phyloP scores from a whole-genome alignment of 2,797 vertebrate species.

The Phataginus tetradactyla region DNA sequence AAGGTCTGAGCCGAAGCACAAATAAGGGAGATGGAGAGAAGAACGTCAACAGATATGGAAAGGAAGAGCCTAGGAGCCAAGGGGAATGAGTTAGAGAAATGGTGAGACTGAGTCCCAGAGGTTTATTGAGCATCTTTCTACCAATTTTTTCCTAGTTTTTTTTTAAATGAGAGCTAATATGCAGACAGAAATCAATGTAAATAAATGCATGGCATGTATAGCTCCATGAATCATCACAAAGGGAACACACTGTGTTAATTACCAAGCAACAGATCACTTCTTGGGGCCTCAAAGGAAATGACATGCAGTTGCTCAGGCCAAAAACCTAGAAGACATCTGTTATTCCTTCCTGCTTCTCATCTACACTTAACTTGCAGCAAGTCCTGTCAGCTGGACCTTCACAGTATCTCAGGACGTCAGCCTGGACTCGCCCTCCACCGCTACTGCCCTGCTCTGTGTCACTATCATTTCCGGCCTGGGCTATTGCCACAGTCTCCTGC shows the following conservation, averaged over 20 bases:
- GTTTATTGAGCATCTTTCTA: not conserved
- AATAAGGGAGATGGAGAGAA: not conserved
- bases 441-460: not conserved
- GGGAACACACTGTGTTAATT: not conserved
- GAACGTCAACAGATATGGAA: not conserved
- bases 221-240: not conserved
- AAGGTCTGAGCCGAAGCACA: not conserved
- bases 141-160: not conserved
- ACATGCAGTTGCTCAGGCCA: not conserved
- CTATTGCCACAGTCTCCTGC: not conserved
- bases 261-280: not conserved
- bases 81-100: not conserved
- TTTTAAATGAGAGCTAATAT: not conserved
- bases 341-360: not conserved
- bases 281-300: not conserved
- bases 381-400: not conserved
- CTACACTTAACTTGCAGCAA: not conserved
- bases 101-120: not conserved
- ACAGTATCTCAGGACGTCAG: not conserved
- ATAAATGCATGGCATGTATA: accelerated
- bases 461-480: not conserved
- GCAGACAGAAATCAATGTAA: not conserved
- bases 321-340: not conserved
- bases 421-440: not conserved
- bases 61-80: not conserved